Evolutionary conservation across 1,140 invertebrate species (phyloP).

Genomic region (Octopus bimaculoides): DNA sequence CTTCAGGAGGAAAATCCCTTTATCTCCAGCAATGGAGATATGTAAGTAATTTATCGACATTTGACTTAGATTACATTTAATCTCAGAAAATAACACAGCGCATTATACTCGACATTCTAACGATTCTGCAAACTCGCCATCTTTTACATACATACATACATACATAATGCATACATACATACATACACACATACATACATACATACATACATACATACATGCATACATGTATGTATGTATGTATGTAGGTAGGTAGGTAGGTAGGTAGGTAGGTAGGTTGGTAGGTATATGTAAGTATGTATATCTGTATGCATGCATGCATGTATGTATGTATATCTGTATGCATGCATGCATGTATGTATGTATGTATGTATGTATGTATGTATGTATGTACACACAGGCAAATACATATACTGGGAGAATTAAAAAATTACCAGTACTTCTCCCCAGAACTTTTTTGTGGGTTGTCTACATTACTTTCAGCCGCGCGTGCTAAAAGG

Average conservation of each 20-base stretch:
- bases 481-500: too few relatives aligned
- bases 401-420: neutral
- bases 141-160: neutral
- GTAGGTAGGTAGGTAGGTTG: neutral
- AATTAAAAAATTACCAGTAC: neutral
- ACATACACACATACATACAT: constrained; percentile 11
- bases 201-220: neutral
- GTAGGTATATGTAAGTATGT: neutral
- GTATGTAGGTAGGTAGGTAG: neutral
- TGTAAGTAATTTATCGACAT: too few relatives aligned
- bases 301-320: neutral
- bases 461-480: too few relatives aligned
- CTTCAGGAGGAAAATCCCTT: too few relatives aligned
- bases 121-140: too few relatives aligned
- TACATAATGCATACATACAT: neutral
- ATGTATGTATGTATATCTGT: constrained; percentile 13
- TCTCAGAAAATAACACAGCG: too few relatives aligned
- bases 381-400: constrained; percentile 8
- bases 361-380: constrained; percentile 12
- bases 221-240: neutral
- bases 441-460: neutral
- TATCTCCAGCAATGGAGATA: too few relatives aligned
- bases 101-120: too few relatives aligned
- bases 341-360: constrained; percentile 10
- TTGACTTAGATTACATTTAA: too few relatives aligned